phyloP scores from a whole-genome alignment of 2,113 vertebrate species.

The Ceratotherium simum region DNA sequence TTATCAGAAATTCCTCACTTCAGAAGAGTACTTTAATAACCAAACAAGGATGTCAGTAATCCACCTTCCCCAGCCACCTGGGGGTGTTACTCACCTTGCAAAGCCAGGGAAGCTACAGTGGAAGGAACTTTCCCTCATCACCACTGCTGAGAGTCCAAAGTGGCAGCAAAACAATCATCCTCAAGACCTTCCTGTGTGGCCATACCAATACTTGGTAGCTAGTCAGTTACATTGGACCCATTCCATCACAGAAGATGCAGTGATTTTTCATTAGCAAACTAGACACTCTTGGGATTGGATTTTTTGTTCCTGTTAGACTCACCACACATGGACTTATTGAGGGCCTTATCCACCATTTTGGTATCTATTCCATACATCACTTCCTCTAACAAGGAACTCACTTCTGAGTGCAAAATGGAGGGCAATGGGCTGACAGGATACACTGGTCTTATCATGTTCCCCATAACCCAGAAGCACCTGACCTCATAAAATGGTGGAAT shows the following conservation, averaged over 20 bases:
- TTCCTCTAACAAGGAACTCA: background rate
- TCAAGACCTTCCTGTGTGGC: background rate
- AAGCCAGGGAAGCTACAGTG: background rate
- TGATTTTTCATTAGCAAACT: background rate
- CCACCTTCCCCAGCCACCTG: background rate
- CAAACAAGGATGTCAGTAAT: background rate
- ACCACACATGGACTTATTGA: background rate
- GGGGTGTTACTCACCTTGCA: background rate
- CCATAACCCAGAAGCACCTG: background rate
- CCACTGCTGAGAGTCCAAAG: background rate
- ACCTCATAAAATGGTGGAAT: background rate
- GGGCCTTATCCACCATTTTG: background rate
- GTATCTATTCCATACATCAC: background rate
- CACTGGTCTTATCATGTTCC: background rate
- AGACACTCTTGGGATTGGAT: background rate
- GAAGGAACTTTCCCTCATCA: background rate
- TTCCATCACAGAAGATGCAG: background rate
- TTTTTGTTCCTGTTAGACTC: background rate
- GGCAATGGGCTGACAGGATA: background rate
- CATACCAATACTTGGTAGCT: background rate
- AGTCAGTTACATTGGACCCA: background rate
- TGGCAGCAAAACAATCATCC: background rate
- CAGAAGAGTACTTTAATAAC: background rate
- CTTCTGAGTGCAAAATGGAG: background rate
- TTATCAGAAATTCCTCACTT: background rate